Evolutionary conservation across 2,888 invertebrate genomes (phyloP).

Genomic region (Invenusta paracnida): DNA sequence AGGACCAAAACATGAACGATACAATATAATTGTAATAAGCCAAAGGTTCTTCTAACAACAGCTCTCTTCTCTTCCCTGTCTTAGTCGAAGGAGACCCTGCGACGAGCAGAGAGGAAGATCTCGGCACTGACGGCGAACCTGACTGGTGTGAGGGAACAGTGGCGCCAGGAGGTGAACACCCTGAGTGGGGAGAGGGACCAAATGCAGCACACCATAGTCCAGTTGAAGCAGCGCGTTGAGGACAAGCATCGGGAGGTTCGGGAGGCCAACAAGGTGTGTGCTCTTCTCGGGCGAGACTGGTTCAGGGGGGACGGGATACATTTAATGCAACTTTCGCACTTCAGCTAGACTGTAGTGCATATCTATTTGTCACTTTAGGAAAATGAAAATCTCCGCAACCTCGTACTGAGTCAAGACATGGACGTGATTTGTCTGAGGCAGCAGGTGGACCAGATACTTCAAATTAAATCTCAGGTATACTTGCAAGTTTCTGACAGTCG

Average conservation of each 20-base stretch:
- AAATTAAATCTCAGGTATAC: background rate
- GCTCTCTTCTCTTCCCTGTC: background rate
- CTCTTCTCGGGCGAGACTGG: too few species aligned
- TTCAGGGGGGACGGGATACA: too few species aligned
- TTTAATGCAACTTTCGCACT: too few species aligned
- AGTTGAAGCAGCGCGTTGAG: conserved; percentile 2
- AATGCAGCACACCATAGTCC: conserved; percentile 2
- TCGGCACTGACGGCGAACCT: background rate
- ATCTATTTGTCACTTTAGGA: too few species aligned
- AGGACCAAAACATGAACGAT: too few species aligned
- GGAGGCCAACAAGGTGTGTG: conserved; percentile 8
- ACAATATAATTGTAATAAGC: too few species aligned
- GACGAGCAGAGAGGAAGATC: background rate
- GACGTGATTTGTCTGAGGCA: background rate
- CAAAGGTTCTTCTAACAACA: too few species aligned
- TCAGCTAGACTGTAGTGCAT: too few species aligned
- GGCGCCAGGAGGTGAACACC: background rate
- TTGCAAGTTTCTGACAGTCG: too few species aligned
- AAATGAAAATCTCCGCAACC: background rate
- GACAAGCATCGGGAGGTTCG: background rate
- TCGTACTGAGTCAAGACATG: background rate
- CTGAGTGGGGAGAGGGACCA: background rate
- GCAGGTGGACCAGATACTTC: background rate
- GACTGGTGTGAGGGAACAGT: background rate
- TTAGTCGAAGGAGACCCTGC: background rate